A percentile compares a stretch with the other conserved stretches of the same genome.
These are phyloP conservation scores for Romanogobio albipinnatus DNA, from an alignment of 2,113 vertebrate species.

Conservation along the genomic window DNA sequence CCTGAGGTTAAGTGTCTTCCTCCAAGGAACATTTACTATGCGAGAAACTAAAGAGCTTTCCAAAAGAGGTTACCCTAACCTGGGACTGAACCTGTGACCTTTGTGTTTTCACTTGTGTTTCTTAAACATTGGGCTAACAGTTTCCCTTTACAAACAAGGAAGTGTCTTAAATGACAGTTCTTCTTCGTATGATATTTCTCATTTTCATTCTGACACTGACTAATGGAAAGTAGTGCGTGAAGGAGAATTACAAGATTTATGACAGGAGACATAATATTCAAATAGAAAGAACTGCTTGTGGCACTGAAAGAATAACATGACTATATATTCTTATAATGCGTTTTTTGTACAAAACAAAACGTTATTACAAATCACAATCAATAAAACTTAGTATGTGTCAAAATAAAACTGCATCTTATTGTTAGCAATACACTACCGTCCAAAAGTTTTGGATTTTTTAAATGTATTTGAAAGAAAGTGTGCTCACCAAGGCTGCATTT, in stretches of 20 bases:
- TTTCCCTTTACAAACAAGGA: slow-evolving; percentile 14
- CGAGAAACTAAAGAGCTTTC: not conserved
- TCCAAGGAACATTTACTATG: not conserved
- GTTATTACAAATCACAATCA: not conserved
- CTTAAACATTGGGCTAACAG: not conserved
- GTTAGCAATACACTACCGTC: too few species aligned
- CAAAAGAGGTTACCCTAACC: not conserved
- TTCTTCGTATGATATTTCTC: not conserved
- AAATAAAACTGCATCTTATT: not conserved
- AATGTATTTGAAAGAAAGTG: too few species aligned
- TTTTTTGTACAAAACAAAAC: not conserved
- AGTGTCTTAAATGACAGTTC: not conserved
- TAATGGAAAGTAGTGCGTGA: not conserved
- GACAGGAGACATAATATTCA: not conserved
- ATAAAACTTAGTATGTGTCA: not conserved
- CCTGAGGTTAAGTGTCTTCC: slow-evolving; percentile 19
- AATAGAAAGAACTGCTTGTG: not conserved
- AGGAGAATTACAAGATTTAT: not conserved
- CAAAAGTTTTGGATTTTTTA: too few species aligned
- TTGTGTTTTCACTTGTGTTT: not conserved
- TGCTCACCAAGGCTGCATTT: too few species aligned
- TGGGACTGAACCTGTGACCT: not conserved
- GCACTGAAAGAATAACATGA: not conserved
- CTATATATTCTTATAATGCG: not conserved
- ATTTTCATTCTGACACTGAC: not conserved